phyloP scores from a whole-genome alignment of 2,888 invertebrate genomes.

The Sisyra nigra region DNA sequence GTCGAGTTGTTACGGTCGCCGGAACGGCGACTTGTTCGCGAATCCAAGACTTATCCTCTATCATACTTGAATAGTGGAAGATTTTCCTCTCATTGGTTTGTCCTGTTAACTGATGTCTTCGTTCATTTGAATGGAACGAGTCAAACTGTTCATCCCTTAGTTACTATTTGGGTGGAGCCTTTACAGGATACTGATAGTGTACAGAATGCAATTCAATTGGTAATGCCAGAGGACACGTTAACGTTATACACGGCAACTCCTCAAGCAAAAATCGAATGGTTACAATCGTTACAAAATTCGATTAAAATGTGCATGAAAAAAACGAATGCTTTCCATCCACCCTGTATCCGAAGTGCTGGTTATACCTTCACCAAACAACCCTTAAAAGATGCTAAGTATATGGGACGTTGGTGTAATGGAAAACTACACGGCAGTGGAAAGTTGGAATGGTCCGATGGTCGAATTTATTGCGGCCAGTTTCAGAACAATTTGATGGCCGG shows the following conservation, averaged over 20 bases:
- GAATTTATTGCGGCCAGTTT: slow-evolving; percentile 66
- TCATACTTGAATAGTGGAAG: slow-evolving; percentile 51
- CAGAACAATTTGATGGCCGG: slow-evolving; percentile 57
- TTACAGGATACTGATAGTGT: slow-evolving; percentile 45
- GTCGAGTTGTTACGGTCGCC: slow-evolving; percentile 44
- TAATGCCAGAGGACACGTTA: slow-evolving; percentile 64
- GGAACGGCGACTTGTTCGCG: slow-evolving; percentile 58
- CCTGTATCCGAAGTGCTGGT: slow-evolving; percentile 54
- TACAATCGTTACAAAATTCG: slow-evolving; percentile 55
- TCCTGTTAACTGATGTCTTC: slow-evolving; percentile 67
- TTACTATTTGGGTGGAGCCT: slow-evolving; percentile 66
- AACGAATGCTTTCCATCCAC: slow-evolving; percentile 37
- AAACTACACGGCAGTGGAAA: slow-evolving; percentile 73
- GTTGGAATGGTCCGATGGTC: slow-evolving; percentile 68
- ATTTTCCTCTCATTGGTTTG: slow-evolving; percentile 64
- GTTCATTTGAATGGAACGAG: slow-evolving; percentile 56
- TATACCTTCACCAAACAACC: slow-evolving; percentile 56
- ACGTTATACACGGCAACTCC: slow-evolving; percentile 46
- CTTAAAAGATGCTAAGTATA: slow-evolving; percentile 61
- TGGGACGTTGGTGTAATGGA: slow-evolving; percentile 55
- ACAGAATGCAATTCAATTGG: slow-evolving; percentile 49
- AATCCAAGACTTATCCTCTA: slow-evolving; percentile 55
- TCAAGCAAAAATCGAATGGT: slow-evolving; percentile 64
- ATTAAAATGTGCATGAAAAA: slow-evolving; percentile 52
- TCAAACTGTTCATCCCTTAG: slow-evolving; percentile 47